A percentile compares a stretch with the other conserved stretches of the same genome.
Conservation (phyloP, 2,113 vertebrate species). For the Triplophysa dalaica region DNA sequence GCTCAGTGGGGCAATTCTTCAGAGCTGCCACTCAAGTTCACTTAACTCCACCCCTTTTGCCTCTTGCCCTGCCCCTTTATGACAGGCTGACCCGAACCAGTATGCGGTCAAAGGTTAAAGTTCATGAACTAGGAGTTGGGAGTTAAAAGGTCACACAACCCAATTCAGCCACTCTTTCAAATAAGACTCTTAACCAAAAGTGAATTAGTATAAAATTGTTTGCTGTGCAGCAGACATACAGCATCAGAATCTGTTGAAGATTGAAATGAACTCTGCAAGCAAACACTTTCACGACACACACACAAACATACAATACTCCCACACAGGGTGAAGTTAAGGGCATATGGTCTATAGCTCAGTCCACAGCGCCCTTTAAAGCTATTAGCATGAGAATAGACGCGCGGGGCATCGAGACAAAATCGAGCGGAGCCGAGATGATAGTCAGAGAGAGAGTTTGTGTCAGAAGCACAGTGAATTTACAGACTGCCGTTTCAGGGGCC, state of each 20-base stretch:
- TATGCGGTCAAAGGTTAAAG: conserved; percentile 74
- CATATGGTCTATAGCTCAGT: conserved; percentile 52
- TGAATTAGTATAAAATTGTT: neutral
- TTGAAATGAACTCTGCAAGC: neutral
- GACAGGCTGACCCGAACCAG: conserved; percentile 58
- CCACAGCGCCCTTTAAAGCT: conserved; percentile 69
- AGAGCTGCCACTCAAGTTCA: conserved; percentile 49
- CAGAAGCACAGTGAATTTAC: conserved; percentile 42
- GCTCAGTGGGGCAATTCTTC: conserved; percentile 54
- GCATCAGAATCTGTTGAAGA: neutral
- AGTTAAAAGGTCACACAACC: conserved; percentile 68
- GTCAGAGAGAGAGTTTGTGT: conserved; percentile 7
- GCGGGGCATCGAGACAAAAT: conserved; percentile 48
- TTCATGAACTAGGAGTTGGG: conserved; percentile 73
- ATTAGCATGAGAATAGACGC: conserved; percentile 65
- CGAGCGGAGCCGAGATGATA: conserved; percentile 38
- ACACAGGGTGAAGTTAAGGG: conserved; percentile 53
- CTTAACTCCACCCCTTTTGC: conserved; percentile 30
- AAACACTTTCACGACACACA: too few species aligned
- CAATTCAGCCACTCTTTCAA: conserved; percentile 52
- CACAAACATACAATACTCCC: conserved; percentile 28
- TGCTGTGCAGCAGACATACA: neutral
- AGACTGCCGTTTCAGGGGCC: conserved; percentile 45
- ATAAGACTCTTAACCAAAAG: neutral
- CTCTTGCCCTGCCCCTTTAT: conserved; percentile 36